Evolutionary conservation across 2,888 invertebrate species (phyloP), one percentile per base, ranked within the genome.

Genomic region (Drosophila suboccidentalis): DNA sequence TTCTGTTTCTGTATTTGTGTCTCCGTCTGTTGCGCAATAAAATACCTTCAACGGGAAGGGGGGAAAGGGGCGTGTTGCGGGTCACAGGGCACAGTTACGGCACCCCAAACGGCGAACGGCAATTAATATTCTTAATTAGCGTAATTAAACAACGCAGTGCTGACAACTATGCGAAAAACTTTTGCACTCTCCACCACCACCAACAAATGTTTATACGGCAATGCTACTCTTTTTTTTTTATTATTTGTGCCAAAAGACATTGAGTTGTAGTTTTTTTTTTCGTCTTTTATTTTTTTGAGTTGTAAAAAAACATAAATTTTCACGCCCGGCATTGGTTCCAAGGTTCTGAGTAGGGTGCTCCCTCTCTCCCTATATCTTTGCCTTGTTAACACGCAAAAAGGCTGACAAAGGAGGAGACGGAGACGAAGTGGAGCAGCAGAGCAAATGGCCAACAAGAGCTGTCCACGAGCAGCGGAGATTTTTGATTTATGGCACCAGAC

Each of bases 41-140:
- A 38, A 50, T 34, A 46, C 57, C 51, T 39, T 55, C 44, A 57
- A 39, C 29, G 15, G 38, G 26, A 22, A 26, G 6, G 6, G 26
- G 26, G 26, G 29, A 13, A 47, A 38, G 36, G 47, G 15, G 50
- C 39, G 57, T 15, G 57, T 19, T 54, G 13, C 38, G 61, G 57
- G 59, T 65, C 57, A 39, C 38, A 29, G 10, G 32, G n/a, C 38
- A 49, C 65, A 61, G 55, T 62, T 72, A 47, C 55, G 61, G 57
- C 72, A 69, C 65, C 71, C 67, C 68, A 61, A 68, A 60, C 70
- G 70, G 70, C 74, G 72, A 78, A 76, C 60, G 79, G 87, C 91
- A 88, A 92, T 92, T 92, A 92, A 92, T 92, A 91, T 91, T 91
- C 90, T 91, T 92, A 92, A 92, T 92, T 92, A 91, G 90, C 88